Percentiles rank a stretch among this genome's conserved stretches.
Evolutionary conservation across 2,113 vertebrate genomes (phyloP).

Genomic region (Barnardius zonarius): DNA sequence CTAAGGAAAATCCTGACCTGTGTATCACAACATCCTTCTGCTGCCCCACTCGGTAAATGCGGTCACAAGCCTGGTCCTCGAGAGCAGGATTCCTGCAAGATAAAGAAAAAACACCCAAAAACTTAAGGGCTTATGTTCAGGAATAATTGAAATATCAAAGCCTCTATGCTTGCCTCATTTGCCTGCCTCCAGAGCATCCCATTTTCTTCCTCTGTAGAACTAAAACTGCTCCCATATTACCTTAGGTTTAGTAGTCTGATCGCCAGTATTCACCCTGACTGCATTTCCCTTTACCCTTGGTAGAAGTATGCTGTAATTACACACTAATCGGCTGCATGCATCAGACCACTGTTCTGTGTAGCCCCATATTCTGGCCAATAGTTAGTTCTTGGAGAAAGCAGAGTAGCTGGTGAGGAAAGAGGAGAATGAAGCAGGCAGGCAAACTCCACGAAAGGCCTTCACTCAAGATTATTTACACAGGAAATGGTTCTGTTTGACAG

Average conservation of each 20-base stretch:
- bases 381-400: not conserved
- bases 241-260: not conserved
- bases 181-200: not conserved
- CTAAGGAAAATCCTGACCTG: conserved; percentile 72
- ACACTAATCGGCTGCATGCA: not conserved
- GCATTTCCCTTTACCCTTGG: not conserved
- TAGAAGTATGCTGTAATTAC: not conserved
- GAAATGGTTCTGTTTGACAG: not conserved
- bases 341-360: not conserved
- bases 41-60: conserved; percentile 94
- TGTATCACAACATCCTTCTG: conserved; percentile 89
- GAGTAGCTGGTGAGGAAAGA: not conserved
- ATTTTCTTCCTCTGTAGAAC: not conserved
- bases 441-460: not conserved
- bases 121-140: not conserved
- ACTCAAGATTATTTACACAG: not conserved
- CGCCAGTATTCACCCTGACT: not conserved
- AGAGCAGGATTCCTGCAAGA: conserved; percentile 90
- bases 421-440: not conserved
- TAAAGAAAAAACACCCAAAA: not conserved
- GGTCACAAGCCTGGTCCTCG: conserved; percentile 95
- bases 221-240: not conserved
- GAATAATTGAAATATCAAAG: not conserved
- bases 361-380: not conserved
- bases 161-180: not conserved